Evolutionary conservation across 2,113 vertebrate species (phyloP).

Genomic region (Microcebus griseorufus): DNA sequence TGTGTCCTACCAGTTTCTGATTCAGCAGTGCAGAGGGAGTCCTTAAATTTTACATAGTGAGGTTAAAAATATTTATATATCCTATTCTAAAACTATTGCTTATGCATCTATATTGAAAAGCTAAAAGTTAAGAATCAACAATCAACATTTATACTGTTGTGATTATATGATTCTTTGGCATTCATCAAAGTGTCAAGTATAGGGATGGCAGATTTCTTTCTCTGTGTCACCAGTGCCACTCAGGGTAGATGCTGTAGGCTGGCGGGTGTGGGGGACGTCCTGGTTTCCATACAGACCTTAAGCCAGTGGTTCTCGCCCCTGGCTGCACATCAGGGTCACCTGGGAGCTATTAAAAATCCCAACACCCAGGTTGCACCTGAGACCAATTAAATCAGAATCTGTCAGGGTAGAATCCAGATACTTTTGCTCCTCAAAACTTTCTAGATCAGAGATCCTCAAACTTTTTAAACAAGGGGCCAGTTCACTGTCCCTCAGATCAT

Average conservation of each 20-base stretch:
- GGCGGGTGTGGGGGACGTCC: accelerated
- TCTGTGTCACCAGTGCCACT: background rate
- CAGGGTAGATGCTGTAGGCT: background rate
- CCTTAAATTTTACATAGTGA: background rate
- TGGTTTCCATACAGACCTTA: background rate
- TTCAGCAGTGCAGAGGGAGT: background rate
- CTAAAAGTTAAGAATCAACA: background rate
- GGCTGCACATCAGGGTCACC: background rate
- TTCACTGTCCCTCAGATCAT: no score
- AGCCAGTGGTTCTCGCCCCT: background rate
- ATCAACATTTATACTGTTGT: background rate
- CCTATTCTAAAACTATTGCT: background rate
- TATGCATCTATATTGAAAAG: background rate
- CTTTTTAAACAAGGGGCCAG: no score
- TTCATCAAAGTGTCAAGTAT: background rate
- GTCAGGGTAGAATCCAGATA: background rate
- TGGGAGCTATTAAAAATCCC: background rate
- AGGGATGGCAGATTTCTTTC: background rate
- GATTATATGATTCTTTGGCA: background rate
- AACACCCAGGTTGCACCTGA: background rate
- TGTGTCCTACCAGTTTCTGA: background rate
- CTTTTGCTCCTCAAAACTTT: background rate
- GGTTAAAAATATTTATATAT: background rate
- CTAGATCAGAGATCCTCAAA: background rate
- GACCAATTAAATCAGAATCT: background rate